Base-by-base conservation (phyloP, 1,140 invertebrate genomes). In the Procambarus clarkii region DNA sequence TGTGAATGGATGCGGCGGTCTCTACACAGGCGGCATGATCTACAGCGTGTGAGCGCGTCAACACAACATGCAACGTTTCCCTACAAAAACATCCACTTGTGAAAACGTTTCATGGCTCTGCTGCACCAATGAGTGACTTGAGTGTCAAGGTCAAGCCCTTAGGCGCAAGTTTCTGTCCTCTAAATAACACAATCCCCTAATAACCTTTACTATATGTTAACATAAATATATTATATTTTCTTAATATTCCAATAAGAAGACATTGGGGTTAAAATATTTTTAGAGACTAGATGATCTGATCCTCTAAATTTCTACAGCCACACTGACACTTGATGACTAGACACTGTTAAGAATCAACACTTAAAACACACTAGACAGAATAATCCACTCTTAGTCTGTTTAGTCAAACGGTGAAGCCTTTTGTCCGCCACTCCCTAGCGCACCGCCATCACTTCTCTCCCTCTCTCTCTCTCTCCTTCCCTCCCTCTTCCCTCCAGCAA, bases 81-180 rank as follows among this genome's bases (percentile, higher is more conserved):
- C 2, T 21, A 54, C 15, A 77, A 86, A 86, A 86, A 86, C 48
- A 76, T 13, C 84, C 58, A 76, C 84, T 76, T 86, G 84, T 54
- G 18, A 86, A 60, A 21, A 64, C 18, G 11, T 64, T 18, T 18
- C 60, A 64, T 18, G 1, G 60, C 15, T 64, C 4, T 21, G 18
- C 11, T 21, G 4, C 60, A 64, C 18, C 18, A 64, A 13, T 64
- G 15, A 64, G 60, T 21, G 60, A 64, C 60, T 64, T 64, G 60
- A 18, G 3, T 21, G 3, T 64, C 60, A 64, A 64, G 13, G 18
- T 18, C 60, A 64, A 64, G 60, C 15, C 60, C 60, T 58, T 64
- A 64, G 21, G 18, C 18, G 60, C 60, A 64, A 64, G 18, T 13
- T n/a, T 18, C 13, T 64, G 1, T 64, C 4, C 0, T 4, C 60